phyloP scores from a whole-genome alignment of 2,113 vertebrate species.

The Gallinago media region DNA sequence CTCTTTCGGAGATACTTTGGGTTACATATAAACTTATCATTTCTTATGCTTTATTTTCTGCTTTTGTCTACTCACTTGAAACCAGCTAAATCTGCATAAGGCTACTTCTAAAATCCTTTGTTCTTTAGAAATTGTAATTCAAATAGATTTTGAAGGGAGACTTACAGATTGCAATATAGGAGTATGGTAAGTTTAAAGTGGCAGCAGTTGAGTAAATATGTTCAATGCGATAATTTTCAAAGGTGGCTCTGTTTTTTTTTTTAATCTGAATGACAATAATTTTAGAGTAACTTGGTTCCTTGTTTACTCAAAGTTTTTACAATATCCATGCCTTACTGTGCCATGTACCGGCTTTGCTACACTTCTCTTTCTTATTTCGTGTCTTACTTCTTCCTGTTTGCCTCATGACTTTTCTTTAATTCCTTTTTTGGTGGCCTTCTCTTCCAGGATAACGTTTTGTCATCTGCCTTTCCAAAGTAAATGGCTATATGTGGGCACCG shows the following conservation, averaged over 20 bases:
- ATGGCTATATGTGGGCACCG: constrained; percentile 97
- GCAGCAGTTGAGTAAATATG: background rate
- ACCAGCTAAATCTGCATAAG: background rate
- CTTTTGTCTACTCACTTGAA: background rate
- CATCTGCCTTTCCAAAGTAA: constrained; percentile 99
- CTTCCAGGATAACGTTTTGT: constrained; percentile 96
- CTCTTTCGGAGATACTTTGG: accelerated
- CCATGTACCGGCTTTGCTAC: background rate
- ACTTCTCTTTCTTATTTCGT: background rate
- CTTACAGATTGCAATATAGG: background rate
- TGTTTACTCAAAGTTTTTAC: background rate
- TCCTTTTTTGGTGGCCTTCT: constrained; percentile 16
- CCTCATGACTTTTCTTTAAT: background rate
- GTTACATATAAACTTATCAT: background rate
- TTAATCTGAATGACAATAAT: background rate
- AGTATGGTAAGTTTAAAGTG: background rate
- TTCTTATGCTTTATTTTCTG: background rate
- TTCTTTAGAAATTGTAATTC: background rate
- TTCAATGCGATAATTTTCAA: background rate
- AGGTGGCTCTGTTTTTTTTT: background rate
- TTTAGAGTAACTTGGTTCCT: background rate
- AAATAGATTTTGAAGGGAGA: background rate
- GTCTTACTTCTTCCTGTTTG: background rate
- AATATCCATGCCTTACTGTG: background rate
- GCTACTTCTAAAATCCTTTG: background rate